Conservation (phyloP, 2,797 vertebrate genomes). For the Chaenodraco wilsoni region DNA sequence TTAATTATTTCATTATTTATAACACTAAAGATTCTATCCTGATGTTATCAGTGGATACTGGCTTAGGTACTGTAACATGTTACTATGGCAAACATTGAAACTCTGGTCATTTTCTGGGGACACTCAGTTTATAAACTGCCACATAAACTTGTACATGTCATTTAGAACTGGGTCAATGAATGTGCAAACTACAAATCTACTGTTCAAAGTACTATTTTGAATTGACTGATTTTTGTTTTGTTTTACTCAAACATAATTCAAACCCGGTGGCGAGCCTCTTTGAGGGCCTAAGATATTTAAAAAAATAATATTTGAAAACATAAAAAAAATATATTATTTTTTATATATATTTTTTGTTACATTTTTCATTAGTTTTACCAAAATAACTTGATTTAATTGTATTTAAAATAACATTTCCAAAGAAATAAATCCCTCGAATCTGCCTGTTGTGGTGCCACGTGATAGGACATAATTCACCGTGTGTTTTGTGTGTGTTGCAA, state of each 20-base stretch:
- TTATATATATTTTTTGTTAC: too few relatives aligned
- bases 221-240: not conserved
- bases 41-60: not conserved
- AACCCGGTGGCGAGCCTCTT: too few relatives aligned
- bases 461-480: too few relatives aligned
- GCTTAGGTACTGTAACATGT: not conserved
- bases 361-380: too few relatives aligned
- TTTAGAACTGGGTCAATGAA: not conserved
- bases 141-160: not conserved
- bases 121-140: not conserved
- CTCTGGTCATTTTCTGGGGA: not conserved
- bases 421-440: too few relatives aligned
- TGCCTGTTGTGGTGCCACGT: too few relatives aligned
- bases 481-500: too few relatives aligned
- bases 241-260: not conserved
- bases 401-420: too few relatives aligned
- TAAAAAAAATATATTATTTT: too few relatives aligned
- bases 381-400: too few relatives aligned
- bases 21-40: not conserved
- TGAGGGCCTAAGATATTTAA: too few relatives aligned
- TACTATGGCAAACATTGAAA: not conserved
- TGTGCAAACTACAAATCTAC: not conserved
- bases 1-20: not conserved
- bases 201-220: not conserved
- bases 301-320: too few relatives aligned